These are phyloP conservation scores for Dryas iulia DNA, from an alignment of 1,140 invertebrate species.

Conservation along the genomic window DNA sequence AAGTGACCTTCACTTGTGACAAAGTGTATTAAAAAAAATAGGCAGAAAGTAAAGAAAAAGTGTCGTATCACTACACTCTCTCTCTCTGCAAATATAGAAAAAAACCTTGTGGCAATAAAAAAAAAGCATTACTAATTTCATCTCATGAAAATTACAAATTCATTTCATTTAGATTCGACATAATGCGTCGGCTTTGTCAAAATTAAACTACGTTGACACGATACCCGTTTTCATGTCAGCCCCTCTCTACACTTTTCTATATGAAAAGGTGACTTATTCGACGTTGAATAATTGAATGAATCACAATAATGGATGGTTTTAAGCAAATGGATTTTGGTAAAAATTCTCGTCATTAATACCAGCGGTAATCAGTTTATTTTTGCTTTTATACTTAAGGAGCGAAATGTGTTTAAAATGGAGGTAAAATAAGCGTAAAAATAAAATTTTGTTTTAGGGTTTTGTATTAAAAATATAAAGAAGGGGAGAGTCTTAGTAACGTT, in stretches of 20 bases:
- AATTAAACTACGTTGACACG: constrained; percentile 32
- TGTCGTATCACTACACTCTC: no score
- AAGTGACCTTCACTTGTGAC: no score
- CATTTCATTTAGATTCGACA: not conserved
- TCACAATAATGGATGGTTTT: constrained; percentile 63
- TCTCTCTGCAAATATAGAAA: not conserved
- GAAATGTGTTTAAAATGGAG: not conserved
- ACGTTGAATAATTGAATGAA: constrained; percentile 70
- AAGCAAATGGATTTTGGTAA: constrained; percentile 52
- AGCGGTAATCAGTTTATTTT: not conserved
- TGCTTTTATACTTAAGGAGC: not conserved
- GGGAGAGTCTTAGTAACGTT: not conserved
- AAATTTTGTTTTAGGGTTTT: not conserved
- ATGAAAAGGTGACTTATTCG: constrained; percentile 52
- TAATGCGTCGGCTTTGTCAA: constrained; percentile 21
- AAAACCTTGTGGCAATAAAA: not conserved
- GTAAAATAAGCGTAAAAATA: not conserved
- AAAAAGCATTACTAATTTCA: not conserved
- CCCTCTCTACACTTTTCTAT: constrained; percentile 30
- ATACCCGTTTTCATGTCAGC: constrained; percentile 12
- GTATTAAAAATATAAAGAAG: not conserved
- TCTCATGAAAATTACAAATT: constrained; percentile 6
- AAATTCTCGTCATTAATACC: not conserved
- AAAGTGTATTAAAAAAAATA: no score
- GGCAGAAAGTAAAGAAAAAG: no score